Percentiles rank a stretch among this genome's conserved stretches.
These are phyloP conservation scores for Bombyx huttoni DNA, from an alignment of 2,888 invertebrate genomes.

Conservation along the genomic window DNA sequence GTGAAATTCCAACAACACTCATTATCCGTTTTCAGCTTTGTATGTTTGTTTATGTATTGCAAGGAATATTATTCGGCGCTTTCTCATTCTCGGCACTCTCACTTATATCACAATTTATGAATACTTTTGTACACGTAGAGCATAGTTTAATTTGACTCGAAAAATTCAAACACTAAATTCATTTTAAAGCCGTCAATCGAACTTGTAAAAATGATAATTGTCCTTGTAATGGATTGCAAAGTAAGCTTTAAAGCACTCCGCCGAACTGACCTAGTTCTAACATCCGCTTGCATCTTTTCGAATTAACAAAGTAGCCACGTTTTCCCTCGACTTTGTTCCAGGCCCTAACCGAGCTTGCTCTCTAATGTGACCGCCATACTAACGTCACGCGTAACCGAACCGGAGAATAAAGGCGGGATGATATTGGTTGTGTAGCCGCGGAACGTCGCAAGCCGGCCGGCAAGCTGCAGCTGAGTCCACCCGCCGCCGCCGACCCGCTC, in stretches of 20 bases:
- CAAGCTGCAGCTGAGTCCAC: conserved; percentile 54
- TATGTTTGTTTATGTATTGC: conserved; percentile 49
- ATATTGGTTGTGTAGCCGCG: conserved; percentile 68
- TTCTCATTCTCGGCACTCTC: conserved; percentile 5
- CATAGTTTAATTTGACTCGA: background rate
- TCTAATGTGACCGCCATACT: conserved; percentile 72
- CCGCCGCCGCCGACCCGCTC: conserved; percentile 45
- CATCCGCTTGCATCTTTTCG: conserved; percentile 62
- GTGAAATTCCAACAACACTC: conserved; percentile 15
- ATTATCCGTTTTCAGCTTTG: conserved; percentile 41
- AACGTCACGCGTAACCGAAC: conserved; percentile 66
- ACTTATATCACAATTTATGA: background rate
- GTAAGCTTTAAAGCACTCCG: conserved; percentile 32
- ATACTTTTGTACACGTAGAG: conserved; percentile 2
- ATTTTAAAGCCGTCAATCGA: background rate
- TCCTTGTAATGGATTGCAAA: conserved; percentile 50
- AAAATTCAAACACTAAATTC: background rate
- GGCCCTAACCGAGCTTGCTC: conserved; percentile 74
- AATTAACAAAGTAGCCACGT: conserved; percentile 61
- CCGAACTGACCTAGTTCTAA: conserved; percentile 49
- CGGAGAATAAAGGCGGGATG: conserved; percentile 62
- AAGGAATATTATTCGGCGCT: conserved; percentile 60
- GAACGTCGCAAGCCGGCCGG: conserved; percentile 61
- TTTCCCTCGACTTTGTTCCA: conserved; percentile 73
- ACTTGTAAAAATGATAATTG: conserved; percentile 29